Base-by-base conservation (phyloP, 2,888 invertebrate species). In the Heliconius cydno region DNA sequence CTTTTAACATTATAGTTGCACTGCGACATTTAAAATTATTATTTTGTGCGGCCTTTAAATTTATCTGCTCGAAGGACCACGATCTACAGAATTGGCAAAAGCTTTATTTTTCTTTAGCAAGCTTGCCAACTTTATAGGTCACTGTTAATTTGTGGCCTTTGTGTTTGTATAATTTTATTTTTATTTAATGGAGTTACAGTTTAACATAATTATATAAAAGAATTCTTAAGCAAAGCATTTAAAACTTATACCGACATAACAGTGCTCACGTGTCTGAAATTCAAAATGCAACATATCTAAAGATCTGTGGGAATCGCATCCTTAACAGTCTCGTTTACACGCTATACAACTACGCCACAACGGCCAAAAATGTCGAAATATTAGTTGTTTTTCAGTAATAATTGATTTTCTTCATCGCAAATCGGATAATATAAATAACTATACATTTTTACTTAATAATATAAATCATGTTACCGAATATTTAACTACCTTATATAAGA, bases 81-180 rank as follows among this genome's bases (percentile, higher is more conserved):
- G 57, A 60, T 57, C n/a, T 15, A 73, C n/a, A 73, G 73, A 73
- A 73, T 60, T 60, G 73, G 73, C 60, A 73, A 60, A 73, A 38
- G 25, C n/a, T 38, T 73, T 25, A 73, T 38, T 73, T 60, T 57
- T 34, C 60, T 57, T 73, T 60, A n/a, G 60, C 73, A 34, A 38
- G 73, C 57, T 57, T 34, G 57, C 60, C 60, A 60, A 73, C 25
- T 73, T 60, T 73, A 12, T 60, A 60, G 73, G 73, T 73, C 73
- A 73, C 60, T 73, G 73, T 34, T 73, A 73, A 73, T 73, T 73
- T 60, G 60, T 25, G 38, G 73, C 4, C 15, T 60, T 60, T 60
- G 30, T 60, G 73, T 60, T 38, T n/a, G 15, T 73, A 73, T 10
- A n/a, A n/a, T 34, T 72, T 60, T 15, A 34, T 60, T 73, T 38